Evolutionary conservation across 1,140 invertebrate genomes (phyloP).

Genomic region (Papilio xuthus): DNA sequence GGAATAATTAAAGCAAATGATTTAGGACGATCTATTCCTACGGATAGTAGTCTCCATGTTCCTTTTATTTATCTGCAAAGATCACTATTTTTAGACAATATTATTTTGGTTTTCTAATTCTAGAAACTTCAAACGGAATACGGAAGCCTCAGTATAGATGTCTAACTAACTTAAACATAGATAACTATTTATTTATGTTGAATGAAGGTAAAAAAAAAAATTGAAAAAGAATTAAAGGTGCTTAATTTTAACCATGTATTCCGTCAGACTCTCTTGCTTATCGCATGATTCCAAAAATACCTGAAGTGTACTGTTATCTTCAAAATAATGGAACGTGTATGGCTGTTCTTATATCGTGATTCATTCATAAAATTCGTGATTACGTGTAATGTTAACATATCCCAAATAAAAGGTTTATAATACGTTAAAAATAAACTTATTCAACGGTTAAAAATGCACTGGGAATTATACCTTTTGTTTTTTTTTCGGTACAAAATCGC

Average conservation of each 20-base stretch:
- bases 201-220: no score
- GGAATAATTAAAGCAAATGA: constrained; percentile 54
- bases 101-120: neutral
- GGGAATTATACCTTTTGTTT: no score
- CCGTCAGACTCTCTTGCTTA: neutral
- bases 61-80: constrained; percentile 41
- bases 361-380: neutral
- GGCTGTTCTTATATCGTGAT: neutral
- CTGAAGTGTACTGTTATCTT: neutral
- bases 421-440: no score
- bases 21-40: constrained; percentile 33
- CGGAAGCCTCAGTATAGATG: no score
- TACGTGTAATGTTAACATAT: neutral
- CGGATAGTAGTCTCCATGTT: constrained; percentile 41
- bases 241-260: neutral
- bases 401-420: no score
- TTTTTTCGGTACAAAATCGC: no score
- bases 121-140: neutral
- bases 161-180: no score
- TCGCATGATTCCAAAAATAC: neutral
- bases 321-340: neutral
- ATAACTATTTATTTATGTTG: no score
- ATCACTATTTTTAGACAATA: neutral
- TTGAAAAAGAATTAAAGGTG: neutral
- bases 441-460: no score